Base-by-base conservation (phyloP, 2,797 vertebrate species). In the Loris lydekkerianus region DNA sequence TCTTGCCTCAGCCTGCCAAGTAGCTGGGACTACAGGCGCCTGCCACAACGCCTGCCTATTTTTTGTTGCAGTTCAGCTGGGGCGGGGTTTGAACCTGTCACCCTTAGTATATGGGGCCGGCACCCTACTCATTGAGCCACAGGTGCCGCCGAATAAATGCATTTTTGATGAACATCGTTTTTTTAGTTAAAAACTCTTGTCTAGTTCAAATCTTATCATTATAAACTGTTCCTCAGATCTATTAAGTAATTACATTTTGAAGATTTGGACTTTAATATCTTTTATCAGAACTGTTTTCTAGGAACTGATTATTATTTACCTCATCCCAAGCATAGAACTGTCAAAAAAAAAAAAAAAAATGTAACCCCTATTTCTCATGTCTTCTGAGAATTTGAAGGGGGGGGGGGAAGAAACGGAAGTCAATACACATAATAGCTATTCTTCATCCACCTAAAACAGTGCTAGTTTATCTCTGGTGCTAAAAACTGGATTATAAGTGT, bases 401-500 rank as follows among this genome's bases (percentile, higher is more conserved):
- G 7, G 90, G 46, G 7, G 89, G 89, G 72, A 82, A 89, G 82
- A 96, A 61, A 93, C 94, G 90, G 93, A 97, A 97, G 97, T 97
- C 97, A 46, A 89, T 97, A 73, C 13, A 18, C 94, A 96, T 73
- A 94, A 93, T 96, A 96, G 95, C 97, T 96, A 93, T 87, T 93
- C 97, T 96, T 96, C 93, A 86, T 95, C 94, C 81, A n/a, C 94
- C 46, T 46, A 91, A 78, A 89, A 96, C 97, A 67, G 76, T 40
- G 89, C 87, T 86, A 93, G 95, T 93, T 34, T 34, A 34, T 34
- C 34, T 97, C 96, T 96, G 97, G 93, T 95, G 97, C 85, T 92
- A 97, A 96, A 97, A 98, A 98, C 82, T 96, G 97, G 97, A 97
- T 97, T 97, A 63, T 89, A 94, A 97, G 95, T 93, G 96, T 60